phyloP scores from a whole-genome alignment of 2,113 vertebrate genomes.

The Psammodynastes pulverulentus region DNA sequence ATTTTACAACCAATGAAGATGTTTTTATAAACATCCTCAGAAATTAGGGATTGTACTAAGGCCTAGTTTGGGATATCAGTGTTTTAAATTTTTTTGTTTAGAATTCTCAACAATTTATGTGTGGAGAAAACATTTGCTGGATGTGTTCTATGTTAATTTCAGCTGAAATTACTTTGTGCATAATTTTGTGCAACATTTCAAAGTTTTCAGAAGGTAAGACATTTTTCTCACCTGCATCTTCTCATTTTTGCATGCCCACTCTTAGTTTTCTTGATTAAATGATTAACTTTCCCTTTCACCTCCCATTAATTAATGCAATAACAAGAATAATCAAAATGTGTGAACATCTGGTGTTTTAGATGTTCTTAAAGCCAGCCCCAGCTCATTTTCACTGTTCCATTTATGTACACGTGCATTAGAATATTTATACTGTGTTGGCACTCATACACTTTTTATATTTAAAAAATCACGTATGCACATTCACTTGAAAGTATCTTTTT shows the following conservation, averaged over 20 bases:
- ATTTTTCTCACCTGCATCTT: slow-evolving; percentile 35
- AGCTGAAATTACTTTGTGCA: slow-evolving; percentile 8
- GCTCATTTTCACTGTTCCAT: neutral
- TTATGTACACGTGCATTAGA: neutral
- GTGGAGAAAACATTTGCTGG: slow-evolving; percentile 2
- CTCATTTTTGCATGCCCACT: slow-evolving; percentile 42
- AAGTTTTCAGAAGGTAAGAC: slow-evolving; percentile 18
- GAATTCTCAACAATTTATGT: neutral
- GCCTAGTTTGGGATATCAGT: neutral
- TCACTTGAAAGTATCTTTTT: slow-evolving; percentile 50
- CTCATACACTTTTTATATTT: neutral
- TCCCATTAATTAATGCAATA: slow-evolving; percentile 69
- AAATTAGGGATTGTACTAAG: neutral
- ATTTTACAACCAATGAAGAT: slow-evolving; percentile 29
- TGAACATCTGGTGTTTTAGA: slow-evolving; percentile 79
- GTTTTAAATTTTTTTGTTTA: neutral
- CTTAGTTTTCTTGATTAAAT: slow-evolving; percentile 59
- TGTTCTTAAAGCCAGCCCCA: slow-evolving; percentile 40
- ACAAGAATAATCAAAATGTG: slow-evolving; percentile 76
- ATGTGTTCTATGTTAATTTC: slow-evolving; percentile 14
- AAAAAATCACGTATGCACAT: neutral
- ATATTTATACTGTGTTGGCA: neutral
- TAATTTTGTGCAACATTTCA: too few species aligned
- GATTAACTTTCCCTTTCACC: slow-evolving; percentile 59
- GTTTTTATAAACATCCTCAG: slow-evolving; percentile 14